Base-by-base conservation (phyloP, 2,888 invertebrate genomes). In the Hedychridium roseum region DNA sequence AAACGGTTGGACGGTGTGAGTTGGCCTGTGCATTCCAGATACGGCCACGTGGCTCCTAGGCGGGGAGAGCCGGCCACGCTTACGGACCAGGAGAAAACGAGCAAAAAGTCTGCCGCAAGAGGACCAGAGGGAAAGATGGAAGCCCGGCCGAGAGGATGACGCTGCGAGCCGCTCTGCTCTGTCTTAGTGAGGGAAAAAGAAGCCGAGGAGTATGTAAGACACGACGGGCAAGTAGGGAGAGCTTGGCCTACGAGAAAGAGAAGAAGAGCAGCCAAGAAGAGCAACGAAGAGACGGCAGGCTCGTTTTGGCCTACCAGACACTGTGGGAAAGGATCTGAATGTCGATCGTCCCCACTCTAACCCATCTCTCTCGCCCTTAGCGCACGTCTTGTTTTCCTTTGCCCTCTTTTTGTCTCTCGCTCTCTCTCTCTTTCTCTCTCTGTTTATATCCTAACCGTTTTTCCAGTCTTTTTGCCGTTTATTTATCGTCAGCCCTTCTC, bases 301-400 rank as follows among this genome's bases (percentile, higher is more conserved):
- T 70, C 56, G 65, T 65, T 70, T 65, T 51, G 66, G 66, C 57
- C 64, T 65, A 69, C 72, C 63, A 67, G 73, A 68, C 72, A 73
- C 73, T 73, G 73, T 74, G 74, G 73, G 74, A 74, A 74, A 68
- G 59, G 50, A 49, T 60, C 62, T 58, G 57, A 56, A 65, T 59
- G 58, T 56, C 54, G 31, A 43, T 43, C 40, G 41, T 53, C 43
- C 37, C 27, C 39, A n/a, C 41, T 30, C 30, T 23, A 34, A 35
- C 30, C 34, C 30, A 16, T 38, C 47, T 37, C 39, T 39, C 17
- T 30, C 44, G 39, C 36, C 41, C 34, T 27, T 1, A 23, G 43
- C 47, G 34, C 42, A 31, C 40, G 21, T 16, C 39, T 30, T 59
- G 48, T 43, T 49, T 49, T 39, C 43, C 35, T 38, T 36, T 38